These are phyloP conservation scores for Musca vetustissima DNA, from an alignment of 1,140 invertebrate species.

Conservation along the genomic window DNA sequence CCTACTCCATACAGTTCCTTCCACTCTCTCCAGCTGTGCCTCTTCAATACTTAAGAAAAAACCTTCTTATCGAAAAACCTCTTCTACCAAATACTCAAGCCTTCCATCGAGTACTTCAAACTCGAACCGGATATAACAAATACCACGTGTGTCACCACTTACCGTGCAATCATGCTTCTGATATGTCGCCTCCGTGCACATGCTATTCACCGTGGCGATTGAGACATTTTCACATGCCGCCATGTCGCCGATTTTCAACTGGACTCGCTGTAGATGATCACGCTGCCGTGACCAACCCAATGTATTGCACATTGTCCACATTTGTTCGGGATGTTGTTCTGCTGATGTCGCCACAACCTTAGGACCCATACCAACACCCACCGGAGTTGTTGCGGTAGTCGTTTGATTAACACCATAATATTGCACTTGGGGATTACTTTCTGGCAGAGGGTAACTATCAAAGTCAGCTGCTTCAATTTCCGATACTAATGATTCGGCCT, in stretches of 20 bases:
- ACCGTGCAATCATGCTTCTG: conserved; percentile 79
- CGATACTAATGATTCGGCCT: conserved; percentile 41
- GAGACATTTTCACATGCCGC: conserved; percentile 80
- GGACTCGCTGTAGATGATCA: conserved; percentile 76
- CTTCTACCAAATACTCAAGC: no score
- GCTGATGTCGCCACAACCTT: not conserved
- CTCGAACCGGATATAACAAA: not conserved
- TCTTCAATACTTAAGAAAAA: no score
- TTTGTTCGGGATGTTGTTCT: conserved; percentile 34
- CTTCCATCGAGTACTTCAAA: no score
- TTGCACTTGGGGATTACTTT: conserved; percentile 45
- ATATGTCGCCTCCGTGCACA: conserved; percentile 79
- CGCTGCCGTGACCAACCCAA: conserved; percentile 81
- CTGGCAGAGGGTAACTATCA: conserved; percentile 43
- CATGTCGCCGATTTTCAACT: conserved; percentile 72
- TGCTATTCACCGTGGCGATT: conserved; percentile 76
- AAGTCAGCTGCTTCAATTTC: conserved; percentile 20
- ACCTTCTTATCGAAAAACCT: no score
- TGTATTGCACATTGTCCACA: conserved; percentile 71
- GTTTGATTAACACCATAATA: conserved; percentile 35
- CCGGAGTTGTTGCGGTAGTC: not conserved
- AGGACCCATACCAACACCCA: not conserved
- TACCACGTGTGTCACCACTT: conserved; percentile 57
- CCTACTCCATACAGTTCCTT: no score
- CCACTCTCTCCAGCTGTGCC: no score